phyloP scores from a whole-genome alignment of 2,888 invertebrate species.

The Tridacna crocea region DNA sequence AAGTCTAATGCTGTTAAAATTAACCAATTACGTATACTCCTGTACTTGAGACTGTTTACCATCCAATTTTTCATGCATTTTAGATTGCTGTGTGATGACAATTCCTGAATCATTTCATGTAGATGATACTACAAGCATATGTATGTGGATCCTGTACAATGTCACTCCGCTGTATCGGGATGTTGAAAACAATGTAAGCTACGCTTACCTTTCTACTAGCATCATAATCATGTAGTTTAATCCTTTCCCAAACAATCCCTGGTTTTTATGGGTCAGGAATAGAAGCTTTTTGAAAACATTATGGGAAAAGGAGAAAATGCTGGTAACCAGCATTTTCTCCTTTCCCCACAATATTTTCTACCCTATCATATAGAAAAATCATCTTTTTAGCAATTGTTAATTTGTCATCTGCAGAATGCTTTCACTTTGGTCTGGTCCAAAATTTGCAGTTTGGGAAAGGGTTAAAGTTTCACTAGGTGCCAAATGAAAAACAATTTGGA shows the following conservation, averaged over 20 bases:
- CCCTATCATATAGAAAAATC: too few species aligned
- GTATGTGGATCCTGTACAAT: constrained; percentile 70
- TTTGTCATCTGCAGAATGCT: too few species aligned
- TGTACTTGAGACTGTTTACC: background rate
- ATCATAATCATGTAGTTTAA: background rate
- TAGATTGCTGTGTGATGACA: constrained; percentile 60
- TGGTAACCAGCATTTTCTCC: too few species aligned
- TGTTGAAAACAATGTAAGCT: background rate
- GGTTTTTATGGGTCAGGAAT: too few species aligned
- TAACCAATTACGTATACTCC: background rate
- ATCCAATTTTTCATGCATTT: background rate
- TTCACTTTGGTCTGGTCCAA: too few species aligned
- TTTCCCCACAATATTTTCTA: too few species aligned
- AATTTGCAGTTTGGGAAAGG: background rate
- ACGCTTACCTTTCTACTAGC: background rate
- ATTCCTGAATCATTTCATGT: constrained; percentile 56
- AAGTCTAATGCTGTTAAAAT: too few species aligned
- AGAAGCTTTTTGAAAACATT: too few species aligned
- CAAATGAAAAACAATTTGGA: background rate
- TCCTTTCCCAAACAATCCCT: background rate
- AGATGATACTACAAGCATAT: constrained; percentile 63
- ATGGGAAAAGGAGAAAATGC: too few species aligned
- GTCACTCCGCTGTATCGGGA: constrained; percentile 59
- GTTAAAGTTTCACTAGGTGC: background rate
- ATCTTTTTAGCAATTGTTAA: too few species aligned